A percentile compares a stretch with the other conserved stretches of the same genome.
Evolutionary conservation across 2,113 vertebrate genomes (phyloP).

Genomic region (Sorex araneus): DNA sequence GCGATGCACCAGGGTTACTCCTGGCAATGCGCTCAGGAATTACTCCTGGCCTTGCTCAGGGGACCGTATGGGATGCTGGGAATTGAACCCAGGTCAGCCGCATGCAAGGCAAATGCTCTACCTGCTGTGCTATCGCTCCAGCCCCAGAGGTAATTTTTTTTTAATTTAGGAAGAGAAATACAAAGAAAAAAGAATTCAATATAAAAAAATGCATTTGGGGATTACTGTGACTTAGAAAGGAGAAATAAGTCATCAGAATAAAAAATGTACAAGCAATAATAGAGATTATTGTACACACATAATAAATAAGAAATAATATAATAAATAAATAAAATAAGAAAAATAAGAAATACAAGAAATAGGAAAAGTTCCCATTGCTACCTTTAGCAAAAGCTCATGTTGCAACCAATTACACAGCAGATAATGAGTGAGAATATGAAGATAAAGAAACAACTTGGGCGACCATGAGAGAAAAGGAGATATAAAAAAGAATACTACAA

Average conservation of each 20-base stretch:
- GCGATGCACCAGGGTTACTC: too few relatives aligned
- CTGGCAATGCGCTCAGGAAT: too few relatives aligned
- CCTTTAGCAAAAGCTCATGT: not conserved
- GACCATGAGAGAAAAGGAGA: conserved; percentile 44
- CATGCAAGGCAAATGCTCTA: too few relatives aligned
- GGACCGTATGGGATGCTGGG: too few relatives aligned
- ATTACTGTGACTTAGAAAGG: not conserved
- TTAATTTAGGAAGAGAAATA: not conserved
- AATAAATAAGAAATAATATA: not conserved
- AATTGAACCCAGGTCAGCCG: too few relatives aligned
- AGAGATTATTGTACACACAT: not conserved
- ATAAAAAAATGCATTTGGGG: conserved; percentile 44
- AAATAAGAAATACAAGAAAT: too few relatives aligned
- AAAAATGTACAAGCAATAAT: not conserved
- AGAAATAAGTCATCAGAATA: conserved; percentile 2
- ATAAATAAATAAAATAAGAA: too few relatives aligned
- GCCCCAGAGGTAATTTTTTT: too few relatives aligned
- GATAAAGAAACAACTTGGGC: not conserved
- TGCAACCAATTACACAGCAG: conserved; percentile 16
- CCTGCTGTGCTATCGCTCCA: too few relatives aligned
- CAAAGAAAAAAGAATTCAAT: not conserved
- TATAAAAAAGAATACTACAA: conserved; percentile 28
- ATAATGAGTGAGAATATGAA: conserved; percentile 1
- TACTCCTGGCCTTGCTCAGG: too few relatives aligned
- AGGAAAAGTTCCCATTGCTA: not conserved